Base-by-base conservation (phyloP, 1,140 invertebrate genomes). In the Nomia melanderi region DNA sequence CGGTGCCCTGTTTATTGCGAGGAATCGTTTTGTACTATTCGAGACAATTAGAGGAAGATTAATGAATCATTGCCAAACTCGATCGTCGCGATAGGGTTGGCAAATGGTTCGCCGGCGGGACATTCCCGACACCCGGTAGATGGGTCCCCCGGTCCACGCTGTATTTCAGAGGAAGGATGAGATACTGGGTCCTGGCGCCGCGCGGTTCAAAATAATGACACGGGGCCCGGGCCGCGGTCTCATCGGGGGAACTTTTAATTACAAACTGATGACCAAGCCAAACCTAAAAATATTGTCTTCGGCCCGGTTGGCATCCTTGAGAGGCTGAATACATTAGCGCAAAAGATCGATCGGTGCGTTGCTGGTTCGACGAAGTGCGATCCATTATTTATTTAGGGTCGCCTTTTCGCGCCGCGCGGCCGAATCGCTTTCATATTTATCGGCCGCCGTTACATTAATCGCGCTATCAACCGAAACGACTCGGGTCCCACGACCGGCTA, bases 181-280 rank as follows among this genome's bases (percentile, higher is more conserved):
- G 88, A 89, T 90, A 92, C 85, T 88, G 84, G 90, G 78, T 90
- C 85, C 86, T 91, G 90, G 91, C 90, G 90, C 91, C 91, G 88
- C 87, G 85, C 86, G 85, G 87, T 88, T 87, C 86, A 84, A 90
- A 91, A 91, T 92, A 92, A 92, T 92, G 91, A 91, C 91, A 92
- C 88, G 82, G 87, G 82, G 65, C 82, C 71, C 54, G 78, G n/a
- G 76, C 82, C 75, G 71, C 72, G 78, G 87, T 90, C 88, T 84
- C 86, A 88, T 88, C 87, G 83, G 87, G 81, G 82, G 87, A 90
- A 89, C 87, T 92, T 92, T 91, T 92, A 92, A 92, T 92, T 92
- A 92, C 91, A 86, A 91, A 88, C 88, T 90, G 90, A 91, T 92
- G 90, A 92, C 89, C 88, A 89, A 91, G 90, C 90, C 90, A 87